phyloP scores from a whole-genome alignment of 2,888 invertebrate species.

The Cerastoderma edule region DNA sequence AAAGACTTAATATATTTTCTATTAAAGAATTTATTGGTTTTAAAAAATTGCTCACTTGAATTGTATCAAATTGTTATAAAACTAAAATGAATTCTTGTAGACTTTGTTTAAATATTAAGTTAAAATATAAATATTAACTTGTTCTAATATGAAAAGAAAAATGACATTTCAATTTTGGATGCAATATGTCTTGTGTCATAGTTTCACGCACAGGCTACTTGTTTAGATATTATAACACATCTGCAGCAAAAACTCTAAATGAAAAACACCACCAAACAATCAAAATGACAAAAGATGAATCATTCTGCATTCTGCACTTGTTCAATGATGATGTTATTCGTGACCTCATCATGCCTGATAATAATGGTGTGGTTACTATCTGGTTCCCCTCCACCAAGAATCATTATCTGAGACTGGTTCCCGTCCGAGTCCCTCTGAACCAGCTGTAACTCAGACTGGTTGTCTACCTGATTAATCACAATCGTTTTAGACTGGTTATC shows the following conservation, averaged over 20 bases:
- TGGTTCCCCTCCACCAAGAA: background rate
- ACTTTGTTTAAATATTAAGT: too few species aligned
- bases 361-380: background rate
- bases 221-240: background rate
- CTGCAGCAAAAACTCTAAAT: too few species aligned
- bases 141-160: background rate
- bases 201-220: background rate
- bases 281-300: too few species aligned
- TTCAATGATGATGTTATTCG: conserved; percentile 14
- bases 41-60: too few species aligned
- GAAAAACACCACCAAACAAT: too few species aligned
- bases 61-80: too few species aligned
- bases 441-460: conserved; percentile 4
- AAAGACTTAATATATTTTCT: too few species aligned
- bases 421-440: background rate
- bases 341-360: conserved; percentile 6
- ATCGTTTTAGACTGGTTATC: conserved; percentile 12
- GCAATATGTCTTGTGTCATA: background rate
- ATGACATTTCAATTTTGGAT: background rate
- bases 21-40: too few species aligned
- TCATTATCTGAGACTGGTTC: conserved; percentile 8
- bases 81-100: too few species aligned
- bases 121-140: too few species aligned
- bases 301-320: too few species aligned
- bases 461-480: background rate